Percentiles rank a stretch among this genome's conserved stretches.
Evolutionary conservation across 2,113 vertebrate genomes (phyloP).

Genomic region (Chrysochloris asiatica): DNA sequence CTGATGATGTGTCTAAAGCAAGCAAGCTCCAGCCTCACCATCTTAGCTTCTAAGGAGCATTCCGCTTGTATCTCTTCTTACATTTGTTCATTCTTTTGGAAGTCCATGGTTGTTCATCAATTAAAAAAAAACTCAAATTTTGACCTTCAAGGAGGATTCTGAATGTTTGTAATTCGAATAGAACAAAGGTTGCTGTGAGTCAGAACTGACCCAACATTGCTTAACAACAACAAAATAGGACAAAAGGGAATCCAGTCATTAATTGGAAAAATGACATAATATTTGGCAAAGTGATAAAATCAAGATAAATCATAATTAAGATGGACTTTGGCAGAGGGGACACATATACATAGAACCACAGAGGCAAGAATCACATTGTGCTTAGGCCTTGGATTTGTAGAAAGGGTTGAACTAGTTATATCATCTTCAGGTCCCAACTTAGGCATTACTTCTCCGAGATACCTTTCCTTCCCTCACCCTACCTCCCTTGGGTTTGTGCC

Average conservation of each 20-base stretch:
- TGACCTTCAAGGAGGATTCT: conserved; percentile 1
- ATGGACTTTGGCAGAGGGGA: conserved; percentile 39
- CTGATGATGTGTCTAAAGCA: not conserved
- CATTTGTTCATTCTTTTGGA: not conserved
- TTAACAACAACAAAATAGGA: no score
- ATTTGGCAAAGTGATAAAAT: conserved; percentile 60
- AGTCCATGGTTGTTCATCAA: not conserved
- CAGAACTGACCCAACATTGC: no score
- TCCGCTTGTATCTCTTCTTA: not conserved
- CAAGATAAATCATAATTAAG: conserved; percentile 67
- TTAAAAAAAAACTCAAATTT: not conserved
- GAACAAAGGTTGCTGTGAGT: no score
- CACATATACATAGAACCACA: not conserved
- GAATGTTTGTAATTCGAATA: not conserved
- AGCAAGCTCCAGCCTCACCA: not conserved
- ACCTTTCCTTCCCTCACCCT: not conserved
- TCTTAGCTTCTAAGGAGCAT: not conserved
- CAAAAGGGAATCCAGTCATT: conserved; percentile 28
- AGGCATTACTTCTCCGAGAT: not conserved
- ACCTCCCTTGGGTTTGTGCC: not conserved
- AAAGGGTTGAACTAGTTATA: conserved; percentile 44
- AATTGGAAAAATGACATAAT: conserved; percentile 47
- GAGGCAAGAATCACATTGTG: conserved; percentile 52
- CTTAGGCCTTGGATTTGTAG: conserved; percentile 28
- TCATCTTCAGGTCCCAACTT: conserved; percentile 35